Evolutionary conservation across 2,113 vertebrate genomes (phyloP).

Genomic region (Neotragus moschatus): DNA sequence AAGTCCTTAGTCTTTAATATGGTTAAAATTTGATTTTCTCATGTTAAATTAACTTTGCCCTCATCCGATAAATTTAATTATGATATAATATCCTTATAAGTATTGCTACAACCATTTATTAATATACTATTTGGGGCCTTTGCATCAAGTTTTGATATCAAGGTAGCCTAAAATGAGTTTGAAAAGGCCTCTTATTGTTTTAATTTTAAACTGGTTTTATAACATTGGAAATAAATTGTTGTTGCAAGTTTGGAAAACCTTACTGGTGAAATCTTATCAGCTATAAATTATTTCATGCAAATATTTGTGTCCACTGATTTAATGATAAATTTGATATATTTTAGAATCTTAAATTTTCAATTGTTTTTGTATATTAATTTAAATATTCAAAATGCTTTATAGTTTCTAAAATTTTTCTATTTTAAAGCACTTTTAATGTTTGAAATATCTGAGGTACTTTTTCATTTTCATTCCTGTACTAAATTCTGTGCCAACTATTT

Average conservation of each 20-base stretch:
- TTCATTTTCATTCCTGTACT: background rate
- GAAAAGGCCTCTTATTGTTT: background rate
- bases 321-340: background rate
- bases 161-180: background rate
- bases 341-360: background rate
- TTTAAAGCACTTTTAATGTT: background rate
- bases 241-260: background rate
- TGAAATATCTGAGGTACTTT: background rate
- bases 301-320: background rate
- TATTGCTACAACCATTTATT: background rate
- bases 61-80: background rate
- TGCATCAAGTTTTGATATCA: background rate
- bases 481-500: background rate
- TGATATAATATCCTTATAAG: background rate
- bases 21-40: background rate
- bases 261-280: background rate
- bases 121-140: background rate
- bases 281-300: background rate
- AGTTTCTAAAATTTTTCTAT: background rate
- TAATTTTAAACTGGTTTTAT: background rate
- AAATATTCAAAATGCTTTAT: background rate
- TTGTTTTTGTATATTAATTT: background rate
- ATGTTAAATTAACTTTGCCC: background rate
- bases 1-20: background rate
- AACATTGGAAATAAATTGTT: background rate